Evolutionary conservation across 2,888 invertebrate species (phyloP), one percentile per base, ranked within the genome.

Genomic region (Suillia variegata): DNA sequence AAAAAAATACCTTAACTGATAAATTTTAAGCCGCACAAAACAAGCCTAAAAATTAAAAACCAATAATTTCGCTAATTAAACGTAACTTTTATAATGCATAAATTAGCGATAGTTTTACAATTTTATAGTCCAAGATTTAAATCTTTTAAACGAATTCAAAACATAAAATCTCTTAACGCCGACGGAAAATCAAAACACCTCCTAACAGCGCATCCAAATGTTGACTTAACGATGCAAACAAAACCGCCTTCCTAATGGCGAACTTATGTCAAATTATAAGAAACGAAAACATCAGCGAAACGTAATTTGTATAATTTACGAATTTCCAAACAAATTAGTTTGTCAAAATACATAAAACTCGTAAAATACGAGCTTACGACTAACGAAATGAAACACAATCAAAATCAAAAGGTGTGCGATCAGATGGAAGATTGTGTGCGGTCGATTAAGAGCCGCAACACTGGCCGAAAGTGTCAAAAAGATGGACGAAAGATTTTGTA

Each of bases 261-360:
- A 53, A 51, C 53, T 48, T 20, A 53, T 58, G 58, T 58, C 49
- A 56, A 31, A 56, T 34, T 24, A 50, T 24, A 26, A 17, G 38
- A 20, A 17, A 45, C 45, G 17, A 4, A 17, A 17, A 5, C 38
- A 53, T 21, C 42, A 21, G n/a, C 38, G 8, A n/a, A 45, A 54
- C 42, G 15, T 38, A 58, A 58, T 58, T 54, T 54, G 49, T 49
- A 54, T 54, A 58, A 54, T 58, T 48, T 49, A 49, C 22, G 49
- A 21, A 58, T 54, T 58, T 26, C 49, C 20, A 54, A 56, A 59
- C 50, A 50, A 62, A 54, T 59, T 58, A 58, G 47, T 54, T 61
- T 57, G 50, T 22, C 58, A 53, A 53, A 45, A 42, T 13, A 17
- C 18, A 45, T 45, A 45, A 45, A 45, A 45, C 4, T n/a, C 38